A percentile compares a stretch with the other conserved stretches of the same genome.
Conservation (phyloP, 2,113 vertebrate species). For the Aix galericulata region DNA sequence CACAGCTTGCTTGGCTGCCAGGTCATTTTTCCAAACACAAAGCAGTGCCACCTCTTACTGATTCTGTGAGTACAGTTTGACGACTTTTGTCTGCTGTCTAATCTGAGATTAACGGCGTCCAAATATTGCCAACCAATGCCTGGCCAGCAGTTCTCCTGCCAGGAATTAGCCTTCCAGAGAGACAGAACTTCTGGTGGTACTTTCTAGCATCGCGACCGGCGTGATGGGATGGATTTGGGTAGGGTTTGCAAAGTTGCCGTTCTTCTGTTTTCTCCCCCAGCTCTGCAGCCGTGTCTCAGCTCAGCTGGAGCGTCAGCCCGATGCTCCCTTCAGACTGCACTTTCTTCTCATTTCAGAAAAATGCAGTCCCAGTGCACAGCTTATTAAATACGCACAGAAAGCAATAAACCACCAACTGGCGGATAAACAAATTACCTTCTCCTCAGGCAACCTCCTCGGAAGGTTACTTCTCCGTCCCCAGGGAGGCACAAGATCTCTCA, state of each 20-base stretch:
- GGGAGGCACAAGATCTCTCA: background rate
- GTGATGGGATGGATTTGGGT: too few species aligned
- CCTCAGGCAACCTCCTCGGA: constrained; percentile 1
- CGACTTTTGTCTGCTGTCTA: background rate
- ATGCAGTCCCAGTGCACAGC: background rate
- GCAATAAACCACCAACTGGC: constrained; percentile 6
- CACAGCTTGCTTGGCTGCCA: background rate
- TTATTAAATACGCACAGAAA: constrained; percentile 19
- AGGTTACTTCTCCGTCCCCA: background rate
- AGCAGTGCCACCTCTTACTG: background rate
- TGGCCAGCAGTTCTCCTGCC: background rate
- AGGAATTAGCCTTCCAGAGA: background rate
- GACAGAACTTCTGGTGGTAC: background rate
- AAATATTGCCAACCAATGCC: background rate
- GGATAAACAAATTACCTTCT: constrained; percentile 34
- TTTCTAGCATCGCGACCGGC: background rate
- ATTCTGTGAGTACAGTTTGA: background rate
- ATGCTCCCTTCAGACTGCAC: background rate
- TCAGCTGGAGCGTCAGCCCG: background rate
- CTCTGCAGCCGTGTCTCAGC: background rate
- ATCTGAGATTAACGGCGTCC: background rate
- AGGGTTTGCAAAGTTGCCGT: background rate
- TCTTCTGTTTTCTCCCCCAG: background rate
- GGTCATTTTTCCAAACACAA: background rate
- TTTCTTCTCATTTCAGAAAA: background rate